Evolutionary conservation across 1,140 invertebrate genomes (phyloP).

Genomic region (Pogonomyrmex californicus): DNA sequence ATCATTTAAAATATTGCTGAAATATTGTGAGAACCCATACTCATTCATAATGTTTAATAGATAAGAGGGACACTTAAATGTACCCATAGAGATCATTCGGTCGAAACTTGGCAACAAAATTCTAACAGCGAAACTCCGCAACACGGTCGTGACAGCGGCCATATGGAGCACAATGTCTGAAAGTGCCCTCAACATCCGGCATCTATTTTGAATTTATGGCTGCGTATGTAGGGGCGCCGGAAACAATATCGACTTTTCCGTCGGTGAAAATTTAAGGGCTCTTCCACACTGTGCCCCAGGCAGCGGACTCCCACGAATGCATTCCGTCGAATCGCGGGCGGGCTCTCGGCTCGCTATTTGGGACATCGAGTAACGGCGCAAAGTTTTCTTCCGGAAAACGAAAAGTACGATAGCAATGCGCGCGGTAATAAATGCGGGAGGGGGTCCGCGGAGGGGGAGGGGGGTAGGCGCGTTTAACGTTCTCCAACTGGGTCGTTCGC

Average conservation of each 20-base stretch:
- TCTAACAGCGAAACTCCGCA: conserved; percentile 35
- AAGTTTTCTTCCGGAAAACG: conserved; percentile 23
- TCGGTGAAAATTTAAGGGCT: conserved; percentile 63
- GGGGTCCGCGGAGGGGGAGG: not conserved
- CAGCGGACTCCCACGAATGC: not conserved
- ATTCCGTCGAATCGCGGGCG: conserved; percentile 13
- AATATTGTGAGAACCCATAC: not conserved
- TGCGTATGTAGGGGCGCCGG: conserved; percentile 14
- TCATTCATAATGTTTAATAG: not conserved
- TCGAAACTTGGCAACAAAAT: conserved; percentile 25
- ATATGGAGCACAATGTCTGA: conserved; percentile 57
- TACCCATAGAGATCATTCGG: not conserved
- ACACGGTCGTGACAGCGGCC: conserved; percentile 12
- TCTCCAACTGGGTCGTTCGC: conserved; percentile 23
- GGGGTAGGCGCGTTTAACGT: conserved; percentile 26
- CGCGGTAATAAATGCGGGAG: conserved; percentile 36
- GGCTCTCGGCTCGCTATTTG: conserved; percentile 29
- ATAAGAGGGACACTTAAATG: not conserved
- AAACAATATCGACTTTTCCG: conserved; percentile 69
- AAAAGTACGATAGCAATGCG: conserved; percentile 3
- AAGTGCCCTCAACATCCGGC: conserved; percentile 53
- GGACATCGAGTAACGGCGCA: conserved; percentile 25
- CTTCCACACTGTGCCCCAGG: not conserved
- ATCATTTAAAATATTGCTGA: not conserved
- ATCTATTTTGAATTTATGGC: conserved; percentile 71